These are phyloP conservation scores for Galerucella pusilla DNA, from an alignment of 2,888 invertebrate genomes.

Conservation along the genomic window DNA sequence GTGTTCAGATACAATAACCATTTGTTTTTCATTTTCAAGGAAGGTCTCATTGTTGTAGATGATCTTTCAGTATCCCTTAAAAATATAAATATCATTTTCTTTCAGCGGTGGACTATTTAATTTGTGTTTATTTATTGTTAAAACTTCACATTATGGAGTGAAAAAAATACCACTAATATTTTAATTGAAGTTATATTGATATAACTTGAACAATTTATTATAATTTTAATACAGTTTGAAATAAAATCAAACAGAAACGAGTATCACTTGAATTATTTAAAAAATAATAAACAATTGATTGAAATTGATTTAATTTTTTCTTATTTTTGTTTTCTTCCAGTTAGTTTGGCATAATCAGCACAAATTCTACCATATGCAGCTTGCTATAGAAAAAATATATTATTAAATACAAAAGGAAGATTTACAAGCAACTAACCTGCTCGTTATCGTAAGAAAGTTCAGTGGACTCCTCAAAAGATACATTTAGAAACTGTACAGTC, in stretches of 20 bases:
- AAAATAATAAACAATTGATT: neutral
- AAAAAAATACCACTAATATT: too few species aligned
- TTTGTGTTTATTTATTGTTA: too few species aligned
- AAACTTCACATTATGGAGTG: too few species aligned
- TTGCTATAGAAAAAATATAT: neutral
- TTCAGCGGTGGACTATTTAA: too few species aligned
- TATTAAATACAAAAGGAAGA: neutral
- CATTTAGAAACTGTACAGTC: neutral
- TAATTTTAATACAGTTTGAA: neutral
- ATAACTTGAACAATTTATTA: neutral
- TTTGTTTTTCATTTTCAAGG: too few species aligned
- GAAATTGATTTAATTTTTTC: neutral
- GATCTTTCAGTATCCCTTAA: too few species aligned
- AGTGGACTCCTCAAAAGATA: neutral
- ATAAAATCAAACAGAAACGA: neutral
- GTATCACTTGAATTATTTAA: neutral
- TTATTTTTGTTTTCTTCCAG: neutral
- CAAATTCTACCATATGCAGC: neutral
- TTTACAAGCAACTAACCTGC: neutral
- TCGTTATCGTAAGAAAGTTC: neutral
- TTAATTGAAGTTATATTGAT: too few species aligned
- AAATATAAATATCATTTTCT: too few species aligned
- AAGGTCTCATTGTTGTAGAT: too few species aligned
- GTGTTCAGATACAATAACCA: too few species aligned
- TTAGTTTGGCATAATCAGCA: neutral